Percentiles rank a stretch among this genome's conserved stretches.
Conservation (phyloP, 2,113 vertebrate genomes). For the Emydocephalus ijimae region DNA sequence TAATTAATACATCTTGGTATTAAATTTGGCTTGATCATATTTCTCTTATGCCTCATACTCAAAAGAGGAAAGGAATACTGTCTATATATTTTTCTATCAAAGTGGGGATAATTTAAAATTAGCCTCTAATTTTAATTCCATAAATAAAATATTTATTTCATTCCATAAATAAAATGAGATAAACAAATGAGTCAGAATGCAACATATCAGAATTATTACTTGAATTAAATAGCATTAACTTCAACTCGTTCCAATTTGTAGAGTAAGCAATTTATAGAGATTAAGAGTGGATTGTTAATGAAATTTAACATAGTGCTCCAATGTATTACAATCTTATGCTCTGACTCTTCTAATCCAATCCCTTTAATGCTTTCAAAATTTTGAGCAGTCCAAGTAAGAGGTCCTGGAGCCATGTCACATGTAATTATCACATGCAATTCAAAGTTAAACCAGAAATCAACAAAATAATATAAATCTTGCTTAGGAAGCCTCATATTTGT, state of each 20-base stretch:
- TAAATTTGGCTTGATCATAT: background rate
- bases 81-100: background rate
- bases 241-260: background rate
- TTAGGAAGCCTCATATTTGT: background rate
- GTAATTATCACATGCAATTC: background rate
- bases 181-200: background rate
- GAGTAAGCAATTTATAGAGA: background rate
- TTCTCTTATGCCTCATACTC: background rate
- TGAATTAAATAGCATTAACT: background rate
- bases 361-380: background rate
- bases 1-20: background rate
- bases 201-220: background rate
- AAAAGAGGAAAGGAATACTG: background rate
- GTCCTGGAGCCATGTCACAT: background rate
- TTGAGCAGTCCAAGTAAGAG: background rate
- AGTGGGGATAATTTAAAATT: background rate
- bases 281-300: background rate
- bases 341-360: background rate
- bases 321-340: background rate
- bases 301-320: background rate
- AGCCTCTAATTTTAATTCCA: background rate
- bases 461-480: background rate
- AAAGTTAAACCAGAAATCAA: background rate
- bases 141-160: no score
- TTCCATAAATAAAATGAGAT: background rate